These are phyloP conservation scores for Dryoscopus gambensis DNA, from an alignment of 2,113 vertebrate species.

Conservation along the genomic window DNA sequence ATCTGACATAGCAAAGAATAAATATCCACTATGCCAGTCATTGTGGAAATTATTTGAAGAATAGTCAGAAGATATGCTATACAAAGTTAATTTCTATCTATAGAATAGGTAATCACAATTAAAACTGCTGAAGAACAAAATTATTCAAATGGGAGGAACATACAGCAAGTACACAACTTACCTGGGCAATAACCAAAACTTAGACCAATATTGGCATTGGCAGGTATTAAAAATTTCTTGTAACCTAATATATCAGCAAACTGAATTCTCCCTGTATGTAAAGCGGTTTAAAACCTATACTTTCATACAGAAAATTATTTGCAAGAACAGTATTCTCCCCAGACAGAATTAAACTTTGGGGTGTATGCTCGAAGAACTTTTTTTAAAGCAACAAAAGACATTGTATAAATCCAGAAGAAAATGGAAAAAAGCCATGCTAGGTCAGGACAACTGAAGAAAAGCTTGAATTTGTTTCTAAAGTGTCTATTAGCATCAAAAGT, in stretches of 20 bases:
- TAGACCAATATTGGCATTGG: background rate
- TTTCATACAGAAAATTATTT: background rate
- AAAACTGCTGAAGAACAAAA: background rate
- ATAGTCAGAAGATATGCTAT: background rate
- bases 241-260: background rate
- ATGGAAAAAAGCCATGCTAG: background rate
- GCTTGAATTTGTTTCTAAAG: constrained; percentile 1
- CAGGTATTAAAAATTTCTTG: background rate
- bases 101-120: background rate
- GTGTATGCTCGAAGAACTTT: background rate
- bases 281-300: background rate
- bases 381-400: background rate
- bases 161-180: background rate
- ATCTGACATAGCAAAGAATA: background rate
- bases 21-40: background rate
- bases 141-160: background rate
- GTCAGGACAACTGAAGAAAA: constrained; percentile 30
- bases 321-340: background rate
- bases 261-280: background rate
- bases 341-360: background rate
- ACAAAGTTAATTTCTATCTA: background rate
- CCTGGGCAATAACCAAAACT: background rate
- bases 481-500: constrained; percentile 33
- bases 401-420: background rate
- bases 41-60: background rate